Evolutionary conservation across 2,797 vertebrate genomes (phyloP).

Genomic region (Poecilia gillii): DNA sequence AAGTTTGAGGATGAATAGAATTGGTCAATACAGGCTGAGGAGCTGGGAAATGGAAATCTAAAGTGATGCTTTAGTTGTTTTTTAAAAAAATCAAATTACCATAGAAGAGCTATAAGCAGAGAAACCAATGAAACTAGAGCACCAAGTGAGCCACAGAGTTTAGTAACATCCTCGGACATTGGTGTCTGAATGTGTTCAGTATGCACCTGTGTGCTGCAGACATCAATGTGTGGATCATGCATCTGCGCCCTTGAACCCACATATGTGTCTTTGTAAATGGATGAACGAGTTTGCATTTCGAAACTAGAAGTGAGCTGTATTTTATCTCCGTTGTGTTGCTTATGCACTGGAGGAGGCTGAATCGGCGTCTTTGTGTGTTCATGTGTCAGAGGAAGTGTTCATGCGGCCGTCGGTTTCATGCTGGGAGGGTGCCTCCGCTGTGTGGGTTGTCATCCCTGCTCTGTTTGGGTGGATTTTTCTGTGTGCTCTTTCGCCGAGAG

Average conservation of each 20-base stretch:
- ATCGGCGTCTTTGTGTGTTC: slow-evolving; percentile 48
- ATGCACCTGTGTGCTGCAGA: slow-evolving; percentile 11
- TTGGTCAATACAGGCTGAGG: slow-evolving; percentile 65
- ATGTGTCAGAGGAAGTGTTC: slow-evolving; percentile 24
- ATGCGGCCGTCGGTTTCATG: slow-evolving; percentile 45
- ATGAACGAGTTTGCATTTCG: slow-evolving; percentile 25
- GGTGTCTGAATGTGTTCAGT: neutral
- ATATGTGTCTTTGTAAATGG: neutral
- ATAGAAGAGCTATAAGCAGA: slow-evolving; percentile 14
- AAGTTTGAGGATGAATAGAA: slow-evolving; percentile 54
- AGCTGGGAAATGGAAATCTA: slow-evolving; percentile 64
- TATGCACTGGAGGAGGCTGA: slow-evolving; percentile 64
- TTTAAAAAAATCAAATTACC: slow-evolving; percentile 56
- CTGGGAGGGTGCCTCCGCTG: slow-evolving; percentile 66
- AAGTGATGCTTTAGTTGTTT: slow-evolving; percentile 54
- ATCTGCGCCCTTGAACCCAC: neutral
- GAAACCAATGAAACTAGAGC: slow-evolving; percentile 49
- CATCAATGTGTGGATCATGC: neutral
- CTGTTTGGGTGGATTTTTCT: slow-evolving; percentile 70
- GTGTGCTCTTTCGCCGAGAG: slow-evolving; percentile 42
- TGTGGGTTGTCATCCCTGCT: slow-evolving; percentile 56
- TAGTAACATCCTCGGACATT: slow-evolving; percentile 14
- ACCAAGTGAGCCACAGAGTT: slow-evolving; percentile 31
- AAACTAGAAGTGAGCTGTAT: slow-evolving; percentile 44
- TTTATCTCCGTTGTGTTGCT: slow-evolving; percentile 52